These are phyloP conservation scores for Spinus pinus DNA, from an alignment of 2,797 vertebrate genomes.

Conservation along the genomic window DNA sequence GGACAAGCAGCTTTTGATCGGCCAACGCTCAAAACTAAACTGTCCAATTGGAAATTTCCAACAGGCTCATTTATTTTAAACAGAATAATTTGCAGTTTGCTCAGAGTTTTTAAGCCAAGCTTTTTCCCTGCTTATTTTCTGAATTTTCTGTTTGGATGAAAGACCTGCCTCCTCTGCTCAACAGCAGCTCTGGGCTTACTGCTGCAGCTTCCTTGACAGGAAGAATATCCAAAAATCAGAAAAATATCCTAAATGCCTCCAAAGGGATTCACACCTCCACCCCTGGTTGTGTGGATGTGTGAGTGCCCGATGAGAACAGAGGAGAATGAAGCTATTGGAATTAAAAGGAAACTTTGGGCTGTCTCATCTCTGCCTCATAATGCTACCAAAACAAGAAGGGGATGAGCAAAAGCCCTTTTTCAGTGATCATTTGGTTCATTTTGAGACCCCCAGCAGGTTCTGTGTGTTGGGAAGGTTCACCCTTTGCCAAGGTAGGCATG, in stretches of 20 bases:
- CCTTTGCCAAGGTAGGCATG: neutral
- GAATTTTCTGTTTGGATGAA: neutral
- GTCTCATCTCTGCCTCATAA: neutral
- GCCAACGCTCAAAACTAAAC: fast-evolving
- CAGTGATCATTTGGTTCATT: neutral
- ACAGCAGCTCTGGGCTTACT: neutral
- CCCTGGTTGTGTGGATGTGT: neutral
- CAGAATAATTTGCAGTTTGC: neutral
- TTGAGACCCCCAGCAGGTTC: neutral
- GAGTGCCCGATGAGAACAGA: neutral
- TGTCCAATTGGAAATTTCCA: neutral
- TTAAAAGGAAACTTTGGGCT: neutral
- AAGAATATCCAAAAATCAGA: neutral
- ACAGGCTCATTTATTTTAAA: neutral
- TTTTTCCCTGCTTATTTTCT: neutral
- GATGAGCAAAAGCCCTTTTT: neutral
- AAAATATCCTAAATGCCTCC: neutral
- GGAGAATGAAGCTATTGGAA: neutral
- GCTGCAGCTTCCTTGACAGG: neutral
- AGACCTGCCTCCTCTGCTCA: neutral
- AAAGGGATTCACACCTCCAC: neutral
- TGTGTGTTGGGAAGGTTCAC: neutral
- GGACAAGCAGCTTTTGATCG: neutral
- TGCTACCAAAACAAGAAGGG: neutral
- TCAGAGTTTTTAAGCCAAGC: neutral